Conservation (phyloP, 1,140 invertebrate species). For the Sitodiplosis mosellana region DNA sequence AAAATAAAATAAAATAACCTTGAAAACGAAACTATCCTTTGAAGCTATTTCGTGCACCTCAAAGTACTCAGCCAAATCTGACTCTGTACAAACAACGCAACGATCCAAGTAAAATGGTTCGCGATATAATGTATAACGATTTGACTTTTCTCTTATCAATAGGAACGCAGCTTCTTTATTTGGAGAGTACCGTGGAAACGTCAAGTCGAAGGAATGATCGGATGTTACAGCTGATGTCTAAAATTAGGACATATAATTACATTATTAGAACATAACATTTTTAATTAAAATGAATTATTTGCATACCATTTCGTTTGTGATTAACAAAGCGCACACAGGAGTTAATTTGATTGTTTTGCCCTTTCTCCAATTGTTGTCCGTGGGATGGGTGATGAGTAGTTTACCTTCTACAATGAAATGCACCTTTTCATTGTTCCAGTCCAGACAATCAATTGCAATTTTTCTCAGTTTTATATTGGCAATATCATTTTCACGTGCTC, state of each 20-base stretch:
- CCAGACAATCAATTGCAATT: conserved; percentile 80
- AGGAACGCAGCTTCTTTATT: conserved; percentile 74
- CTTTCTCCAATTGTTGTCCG: conserved; percentile 77
- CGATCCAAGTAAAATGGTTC: conserved; percentile 78
- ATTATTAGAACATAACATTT: conserved; percentile 13
- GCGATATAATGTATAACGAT: conserved; percentile 65
- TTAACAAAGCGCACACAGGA: conserved; percentile 68
- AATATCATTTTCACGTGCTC: conserved; percentile 61
- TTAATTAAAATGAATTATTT: background rate
- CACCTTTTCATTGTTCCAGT: conserved; percentile 83
- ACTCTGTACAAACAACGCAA: conserved; percentile 75
- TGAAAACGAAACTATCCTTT: conserved; percentile 86
- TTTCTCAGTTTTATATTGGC: conserved; percentile 74
- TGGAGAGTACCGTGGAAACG: conserved; percentile 38
- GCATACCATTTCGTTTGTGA: conserved; percentile 65
- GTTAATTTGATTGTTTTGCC: conserved; percentile 72
- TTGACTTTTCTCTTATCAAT: conserved; percentile 76
- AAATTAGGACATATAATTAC: conserved; percentile 12
- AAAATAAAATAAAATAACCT: no score
- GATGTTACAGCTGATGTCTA: conserved; percentile 34
- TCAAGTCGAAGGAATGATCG: conserved; percentile 28
- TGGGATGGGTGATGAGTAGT: conserved; percentile 66
- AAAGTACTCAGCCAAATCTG: conserved; percentile 81
- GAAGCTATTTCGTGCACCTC: conserved; percentile 85
- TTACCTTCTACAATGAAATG: conserved; percentile 71